Conservation (phyloP, 2,113 vertebrate genomes). For the Cavia porcellus region DNA sequence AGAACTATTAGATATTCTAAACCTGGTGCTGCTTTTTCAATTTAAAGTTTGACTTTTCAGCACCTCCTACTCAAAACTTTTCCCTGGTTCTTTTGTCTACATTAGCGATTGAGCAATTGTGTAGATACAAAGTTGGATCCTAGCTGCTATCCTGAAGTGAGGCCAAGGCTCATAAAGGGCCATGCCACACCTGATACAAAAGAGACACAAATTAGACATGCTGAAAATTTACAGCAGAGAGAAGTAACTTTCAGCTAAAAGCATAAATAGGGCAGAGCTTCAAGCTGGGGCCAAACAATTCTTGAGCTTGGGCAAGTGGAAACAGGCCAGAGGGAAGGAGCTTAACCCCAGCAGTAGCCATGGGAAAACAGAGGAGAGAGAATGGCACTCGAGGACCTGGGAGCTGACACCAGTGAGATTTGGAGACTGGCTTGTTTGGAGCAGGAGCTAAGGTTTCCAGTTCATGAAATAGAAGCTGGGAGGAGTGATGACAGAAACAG, state of each 20-base stretch:
- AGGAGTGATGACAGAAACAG: background rate
- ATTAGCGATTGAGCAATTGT: background rate
- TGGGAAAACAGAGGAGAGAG: background rate
- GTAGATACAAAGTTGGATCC: constrained; percentile 8
- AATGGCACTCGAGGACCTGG: background rate
- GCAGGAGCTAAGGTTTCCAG: background rate
- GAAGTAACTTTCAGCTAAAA: background rate
- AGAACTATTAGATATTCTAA: background rate
- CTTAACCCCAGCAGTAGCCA: background rate
- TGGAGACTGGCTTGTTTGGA: background rate
- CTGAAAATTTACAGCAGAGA: constrained; percentile 18
- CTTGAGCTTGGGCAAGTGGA: background rate
- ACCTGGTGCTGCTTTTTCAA: background rate
- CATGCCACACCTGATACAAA: background rate
- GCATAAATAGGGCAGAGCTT: background rate
- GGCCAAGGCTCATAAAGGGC: background rate
- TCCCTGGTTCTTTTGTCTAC: background rate
- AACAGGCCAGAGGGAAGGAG: background rate
- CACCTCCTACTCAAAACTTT: background rate
- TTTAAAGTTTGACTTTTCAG: constrained; percentile 32
- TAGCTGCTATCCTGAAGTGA: background rate
- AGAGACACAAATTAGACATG: constrained; percentile 37
- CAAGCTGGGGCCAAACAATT: background rate
- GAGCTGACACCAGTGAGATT: background rate
- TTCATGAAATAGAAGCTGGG: background rate